Percentiles rank a stretch among this genome's conserved stretches.
Conservation (phyloP, 2,113 vertebrate species). For the Dicerorhinus sumatrensis region DNA sequence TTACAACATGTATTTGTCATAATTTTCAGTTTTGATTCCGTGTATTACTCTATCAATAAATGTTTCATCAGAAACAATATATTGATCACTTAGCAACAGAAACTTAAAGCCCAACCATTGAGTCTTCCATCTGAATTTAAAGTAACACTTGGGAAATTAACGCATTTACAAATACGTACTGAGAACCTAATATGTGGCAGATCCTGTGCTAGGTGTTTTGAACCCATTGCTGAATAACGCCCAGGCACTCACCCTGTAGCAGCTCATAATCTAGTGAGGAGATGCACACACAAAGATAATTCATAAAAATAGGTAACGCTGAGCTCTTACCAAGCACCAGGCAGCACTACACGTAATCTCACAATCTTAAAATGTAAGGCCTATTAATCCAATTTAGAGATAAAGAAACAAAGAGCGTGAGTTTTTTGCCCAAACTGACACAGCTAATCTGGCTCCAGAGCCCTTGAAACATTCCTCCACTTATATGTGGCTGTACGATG, state of each 20-base stretch:
- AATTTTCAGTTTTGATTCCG: neutral
- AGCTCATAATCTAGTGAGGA: neutral
- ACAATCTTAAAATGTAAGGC: neutral
- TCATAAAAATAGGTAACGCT: neutral
- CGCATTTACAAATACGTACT: neutral
- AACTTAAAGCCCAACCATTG: neutral
- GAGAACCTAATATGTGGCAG: neutral
- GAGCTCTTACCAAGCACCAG: neutral
- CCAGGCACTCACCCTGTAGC: neutral
- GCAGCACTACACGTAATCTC: neutral
- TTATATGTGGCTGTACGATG: neutral
- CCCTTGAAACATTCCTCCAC: neutral
- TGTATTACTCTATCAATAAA: neutral
- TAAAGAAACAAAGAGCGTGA: neutral
- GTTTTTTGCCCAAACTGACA: neutral
- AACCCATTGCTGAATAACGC: neutral
- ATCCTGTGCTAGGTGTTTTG: neutral
- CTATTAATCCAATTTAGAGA: neutral
- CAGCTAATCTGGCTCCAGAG: neutral
- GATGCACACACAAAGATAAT: neutral
- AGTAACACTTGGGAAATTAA: neutral
- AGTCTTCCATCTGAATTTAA: neutral
- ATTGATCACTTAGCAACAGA: slow-evolving; percentile 17
- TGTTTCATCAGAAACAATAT: neutral
- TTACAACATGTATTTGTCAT: neutral